Conservation (phyloP, 2,888 invertebrate genomes). For the Portevinia maculata region DNA sequence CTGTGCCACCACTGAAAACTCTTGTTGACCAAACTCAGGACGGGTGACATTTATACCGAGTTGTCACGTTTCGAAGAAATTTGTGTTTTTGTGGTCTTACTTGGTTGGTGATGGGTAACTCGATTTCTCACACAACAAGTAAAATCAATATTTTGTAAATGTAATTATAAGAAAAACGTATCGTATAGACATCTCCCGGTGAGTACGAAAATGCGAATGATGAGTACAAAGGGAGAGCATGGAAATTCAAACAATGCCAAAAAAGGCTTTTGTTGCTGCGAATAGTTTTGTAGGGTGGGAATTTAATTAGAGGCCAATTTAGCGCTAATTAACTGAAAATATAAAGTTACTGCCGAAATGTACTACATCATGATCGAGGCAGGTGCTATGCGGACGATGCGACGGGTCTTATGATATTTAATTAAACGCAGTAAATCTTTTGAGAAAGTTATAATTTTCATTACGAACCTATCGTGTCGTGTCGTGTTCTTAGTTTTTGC, state of each 20-base stretch:
- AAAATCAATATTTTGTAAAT: slow-evolving; percentile 36
- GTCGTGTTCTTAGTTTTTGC: neutral
- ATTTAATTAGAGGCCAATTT: slow-evolving; percentile 43
- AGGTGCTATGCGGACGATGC: neutral
- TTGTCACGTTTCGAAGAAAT: neutral
- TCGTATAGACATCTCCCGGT: neutral
- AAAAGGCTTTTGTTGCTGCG: neutral
- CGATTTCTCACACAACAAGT: slow-evolving; percentile 6
- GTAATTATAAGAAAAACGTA: neutral
- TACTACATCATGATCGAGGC: neutral
- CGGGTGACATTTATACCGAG: too few species aligned
- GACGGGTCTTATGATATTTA: slow-evolving; percentile 10
- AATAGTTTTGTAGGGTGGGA: slow-evolving; percentile 26
- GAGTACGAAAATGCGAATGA: neutral
- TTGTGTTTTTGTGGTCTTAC: slow-evolving; percentile 29
- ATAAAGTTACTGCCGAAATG: slow-evolving; percentile 20
- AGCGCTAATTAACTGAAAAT: slow-evolving; percentile 36
- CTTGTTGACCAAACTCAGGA: too few species aligned
- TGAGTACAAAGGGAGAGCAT: neutral
- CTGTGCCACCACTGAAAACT: too few species aligned
- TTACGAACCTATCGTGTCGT: neutral
- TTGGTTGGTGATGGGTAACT: slow-evolving; percentile 13
- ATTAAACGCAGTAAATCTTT: neutral
- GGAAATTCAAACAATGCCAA: neutral
- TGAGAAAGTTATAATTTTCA: neutral